Percentiles rank a stretch among this genome's conserved stretches.
Conservation (phyloP, 2,888 invertebrate species). For the Schrankia costaestrigalis region DNA sequence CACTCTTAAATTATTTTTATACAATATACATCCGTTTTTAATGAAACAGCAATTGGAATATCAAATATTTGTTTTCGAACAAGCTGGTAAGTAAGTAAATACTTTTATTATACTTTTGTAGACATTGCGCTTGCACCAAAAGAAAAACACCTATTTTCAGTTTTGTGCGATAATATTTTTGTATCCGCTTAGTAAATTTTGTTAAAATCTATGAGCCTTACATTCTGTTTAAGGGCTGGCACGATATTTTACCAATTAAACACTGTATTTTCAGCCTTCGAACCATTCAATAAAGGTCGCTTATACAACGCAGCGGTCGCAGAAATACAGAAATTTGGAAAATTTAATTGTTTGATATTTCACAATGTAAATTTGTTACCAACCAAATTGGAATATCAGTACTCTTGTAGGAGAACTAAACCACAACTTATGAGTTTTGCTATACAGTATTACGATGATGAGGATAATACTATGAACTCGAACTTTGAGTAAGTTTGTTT, state of each 20-base stretch:
- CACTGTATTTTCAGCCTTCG: constrained; percentile 36
- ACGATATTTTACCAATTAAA: too few species aligned
- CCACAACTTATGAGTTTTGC: constrained; percentile 96
- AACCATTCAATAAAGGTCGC: constrained; percentile 91
- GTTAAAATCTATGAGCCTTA: too few species aligned
- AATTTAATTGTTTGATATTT: constrained; percentile 92
- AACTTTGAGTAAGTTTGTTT: background rate
- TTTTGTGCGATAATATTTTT: too few species aligned
- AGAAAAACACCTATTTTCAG: background rate
- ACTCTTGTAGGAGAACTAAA: constrained; percentile 92
- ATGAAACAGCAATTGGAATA: constrained; percentile 91
- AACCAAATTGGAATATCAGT: constrained; percentile 91
- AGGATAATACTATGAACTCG: constrained; percentile 29
- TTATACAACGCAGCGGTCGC: constrained; percentile 95
- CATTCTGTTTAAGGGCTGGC: too few species aligned
- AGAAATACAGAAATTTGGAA: constrained; percentile 86
- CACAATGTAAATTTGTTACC: constrained; percentile 96
- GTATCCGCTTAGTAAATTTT: too few species aligned
- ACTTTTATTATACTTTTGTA: constrained; percentile 29
- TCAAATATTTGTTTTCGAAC: constrained; percentile 90
- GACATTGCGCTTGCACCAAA: background rate
- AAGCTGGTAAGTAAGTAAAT: constrained; percentile 74
- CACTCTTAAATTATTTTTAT: constrained; percentile 89
- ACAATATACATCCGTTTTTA: constrained; percentile 95
- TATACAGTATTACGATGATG: too few species aligned